Evolutionary conservation across 2,888 invertebrate genomes (phyloP).

Genomic region (Pogonocherus hispidulus): DNA sequence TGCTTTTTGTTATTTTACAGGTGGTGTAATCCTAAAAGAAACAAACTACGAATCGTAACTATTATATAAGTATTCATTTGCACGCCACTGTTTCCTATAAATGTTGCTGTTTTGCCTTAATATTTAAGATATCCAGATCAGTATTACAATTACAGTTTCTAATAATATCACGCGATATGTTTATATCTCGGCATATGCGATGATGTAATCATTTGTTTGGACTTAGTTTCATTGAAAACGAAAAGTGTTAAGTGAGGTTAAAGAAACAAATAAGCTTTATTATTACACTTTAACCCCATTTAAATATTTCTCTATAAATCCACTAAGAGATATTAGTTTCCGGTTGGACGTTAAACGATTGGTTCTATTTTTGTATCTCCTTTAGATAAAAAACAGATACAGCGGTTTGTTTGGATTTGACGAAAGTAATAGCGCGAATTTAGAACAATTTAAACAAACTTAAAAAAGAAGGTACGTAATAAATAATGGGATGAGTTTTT

Average conservation of each 20-base stretch:
- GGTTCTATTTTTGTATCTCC: neutral
- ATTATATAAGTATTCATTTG: too few relatives aligned
- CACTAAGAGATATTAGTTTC: neutral
- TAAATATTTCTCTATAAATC: conserved; percentile 24
- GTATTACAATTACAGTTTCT: neutral
- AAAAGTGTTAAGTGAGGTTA: conserved; percentile 48
- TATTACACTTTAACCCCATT: conserved; percentile 31
- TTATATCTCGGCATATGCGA: conserved; percentile 31
- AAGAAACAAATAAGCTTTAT: conserved; percentile 39
- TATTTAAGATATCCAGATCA: too few relatives aligned
- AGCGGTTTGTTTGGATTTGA: neutral
- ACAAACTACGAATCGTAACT: too few relatives aligned
- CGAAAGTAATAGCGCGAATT: neutral
- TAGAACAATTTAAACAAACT: neutral
- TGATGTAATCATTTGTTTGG: conserved; percentile 48
- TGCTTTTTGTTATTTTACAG: too few relatives aligned
- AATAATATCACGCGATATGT: conserved; percentile 28
- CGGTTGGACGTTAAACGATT: neutral
- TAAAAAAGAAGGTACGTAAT: neutral
- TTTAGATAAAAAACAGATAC: neutral
- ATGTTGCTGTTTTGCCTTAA: too few relatives aligned
- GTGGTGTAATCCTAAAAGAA: too few relatives aligned
- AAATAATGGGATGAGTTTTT: too few relatives aligned
- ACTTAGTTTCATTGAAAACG: conserved; percentile 46
- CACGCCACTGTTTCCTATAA: too few relatives aligned